phyloP scores from a whole-genome alignment of 2,888 invertebrate genomes.

The Callyntrura sp. region DNA sequence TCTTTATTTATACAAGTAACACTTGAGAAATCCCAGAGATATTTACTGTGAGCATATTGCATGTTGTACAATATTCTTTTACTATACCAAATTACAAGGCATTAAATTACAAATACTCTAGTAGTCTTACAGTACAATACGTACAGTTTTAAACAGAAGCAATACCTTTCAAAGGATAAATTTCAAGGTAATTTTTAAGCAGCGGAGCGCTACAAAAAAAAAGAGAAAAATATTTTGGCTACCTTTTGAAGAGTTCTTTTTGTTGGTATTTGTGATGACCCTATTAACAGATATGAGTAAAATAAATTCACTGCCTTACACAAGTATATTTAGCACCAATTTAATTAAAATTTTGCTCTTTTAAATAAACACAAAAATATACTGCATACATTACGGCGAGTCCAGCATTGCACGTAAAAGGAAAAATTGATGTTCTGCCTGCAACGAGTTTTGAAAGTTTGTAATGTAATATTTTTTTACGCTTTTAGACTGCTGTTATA shows the following conservation, averaged over 20 bases:
- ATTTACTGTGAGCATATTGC: too few species aligned
- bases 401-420: not conserved
- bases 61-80: too few species aligned
- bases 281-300: not conserved
- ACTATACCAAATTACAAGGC: too few species aligned
- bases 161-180: constrained; percentile 53
- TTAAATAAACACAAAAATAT: not conserved
- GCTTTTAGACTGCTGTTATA: too few species aligned
- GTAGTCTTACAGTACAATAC: too few species aligned
- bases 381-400: not conserved
- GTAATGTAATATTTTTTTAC: too few species aligned
- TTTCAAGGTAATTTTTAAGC: constrained; percentile 59
- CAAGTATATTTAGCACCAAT: constrained; percentile 10
- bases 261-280: not conserved
- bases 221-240: not conserved
- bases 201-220: not conserved
- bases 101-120: too few species aligned
- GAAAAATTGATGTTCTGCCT: too few species aligned
- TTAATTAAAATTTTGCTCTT: not conserved
- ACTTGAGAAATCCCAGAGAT: too few species aligned
- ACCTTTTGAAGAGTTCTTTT: constrained; percentile 19
- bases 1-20: too few species aligned
- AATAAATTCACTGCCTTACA: not conserved
- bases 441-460: too few species aligned
- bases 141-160: constrained; percentile 55